phyloP scores from a whole-genome alignment of 2,113 vertebrate species.

The Vulpes vulpes region DNA sequence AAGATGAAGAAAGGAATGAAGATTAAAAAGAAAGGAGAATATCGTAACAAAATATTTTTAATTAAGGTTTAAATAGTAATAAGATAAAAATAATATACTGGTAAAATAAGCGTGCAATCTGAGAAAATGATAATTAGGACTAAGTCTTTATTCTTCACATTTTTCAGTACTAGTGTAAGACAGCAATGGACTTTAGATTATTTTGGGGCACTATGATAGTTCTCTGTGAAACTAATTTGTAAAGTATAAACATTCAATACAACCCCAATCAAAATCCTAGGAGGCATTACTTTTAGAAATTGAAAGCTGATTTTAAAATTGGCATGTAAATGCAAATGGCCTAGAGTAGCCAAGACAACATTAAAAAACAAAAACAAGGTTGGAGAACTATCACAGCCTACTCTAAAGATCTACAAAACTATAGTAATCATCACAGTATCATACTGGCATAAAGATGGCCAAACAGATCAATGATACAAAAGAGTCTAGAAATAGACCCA shows the following conservation, averaged over 20 bases:
- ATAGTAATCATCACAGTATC: not conserved
- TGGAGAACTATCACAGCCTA: not conserved
- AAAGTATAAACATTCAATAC: not conserved
- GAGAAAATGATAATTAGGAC: not conserved
- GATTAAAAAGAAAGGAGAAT: not conserved
- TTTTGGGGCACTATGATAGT: not conserved
- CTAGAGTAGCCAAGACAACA: not conserved
- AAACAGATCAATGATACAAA: not conserved
- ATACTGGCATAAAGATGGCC: not conserved
- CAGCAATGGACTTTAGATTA: not conserved
- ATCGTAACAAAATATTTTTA: not conserved
- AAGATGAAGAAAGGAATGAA: not conserved
- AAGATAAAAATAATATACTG: not conserved
- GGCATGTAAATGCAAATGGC: not conserved
- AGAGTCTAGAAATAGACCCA: not conserved
- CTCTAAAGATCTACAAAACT: not conserved
- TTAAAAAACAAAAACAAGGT: not conserved
- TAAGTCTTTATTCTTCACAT: not conserved
- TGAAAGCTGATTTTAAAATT: not conserved
- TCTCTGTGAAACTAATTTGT: too few species aligned
- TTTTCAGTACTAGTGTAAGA: not conserved
- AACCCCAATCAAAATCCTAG: not conserved
- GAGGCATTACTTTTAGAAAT: not conserved
- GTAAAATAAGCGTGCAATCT: not conserved
- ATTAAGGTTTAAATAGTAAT: not conserved